Evolutionary conservation across 2,797 vertebrate genomes (phyloP), one percentile per base, ranked within the genome.

Genomic region (Hipposideros larvatus): DNA sequence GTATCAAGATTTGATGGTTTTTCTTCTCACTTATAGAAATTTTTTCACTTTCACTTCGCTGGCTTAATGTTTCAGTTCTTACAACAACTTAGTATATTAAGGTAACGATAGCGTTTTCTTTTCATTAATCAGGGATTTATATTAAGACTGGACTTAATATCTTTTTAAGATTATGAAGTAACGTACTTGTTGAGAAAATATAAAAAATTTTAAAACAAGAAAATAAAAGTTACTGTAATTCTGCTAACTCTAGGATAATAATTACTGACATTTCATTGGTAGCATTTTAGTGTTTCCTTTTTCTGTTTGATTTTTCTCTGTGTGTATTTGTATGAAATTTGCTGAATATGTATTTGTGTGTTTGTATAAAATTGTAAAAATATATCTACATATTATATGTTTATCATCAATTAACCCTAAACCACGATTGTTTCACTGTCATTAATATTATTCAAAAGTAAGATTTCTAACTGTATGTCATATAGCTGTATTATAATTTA

Each of bases 301-400:
- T 87, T 91, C 79, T 51, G 24, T 71, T 66, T 87, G 22, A 37
- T 84, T 90, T 87, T 84, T 43, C 55, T 96, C 15, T 90, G 7
- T 95, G 70, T 84, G 51, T 74, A 68, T 95, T 90, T 94, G 22
- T 96, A 46, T 88, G 83, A 79, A 83, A 77, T 88, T 87, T 94
- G 24, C 37, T 88, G 61, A 16, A 34, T 66, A 43, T 87, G 19
- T 82, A 77, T 93, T 77, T 75, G n/a, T 95, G 48, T 97, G 65
- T 90, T 96, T 96, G 43, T 78, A 59, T 95, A 79, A 92, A 93
- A 78, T 87, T 97, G 21, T 92, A 90, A 91, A 92, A 83, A 63
- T 84, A 34, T 90, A 43, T 65, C 26, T 79, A 55, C 14, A 73
- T 90, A 74, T 51, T 82, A 13, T 88, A 31, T 51, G 74, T 97